Percentiles rank a stretch among this genome's conserved stretches.
These are phyloP conservation scores for Sebastiscus albofasciatus DNA, from an alignment of 2,797 vertebrate species.

Conservation along the genomic window DNA sequence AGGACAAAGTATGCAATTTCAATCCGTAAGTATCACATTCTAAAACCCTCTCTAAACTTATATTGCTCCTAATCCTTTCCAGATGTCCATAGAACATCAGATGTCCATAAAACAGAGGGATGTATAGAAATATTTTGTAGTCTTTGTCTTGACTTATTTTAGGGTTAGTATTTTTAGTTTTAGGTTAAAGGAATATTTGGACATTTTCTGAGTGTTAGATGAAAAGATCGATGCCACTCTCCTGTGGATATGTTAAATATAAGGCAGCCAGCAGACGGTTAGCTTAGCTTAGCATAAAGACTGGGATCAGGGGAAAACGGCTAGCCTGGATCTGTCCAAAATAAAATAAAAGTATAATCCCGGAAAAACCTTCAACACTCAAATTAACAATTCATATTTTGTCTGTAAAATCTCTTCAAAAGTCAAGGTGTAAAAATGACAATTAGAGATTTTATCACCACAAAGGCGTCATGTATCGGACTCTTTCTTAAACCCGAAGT, in stretches of 20 bases:
- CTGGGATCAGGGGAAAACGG: neutral
- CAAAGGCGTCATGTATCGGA: too few species aligned
- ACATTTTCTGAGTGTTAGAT: neutral
- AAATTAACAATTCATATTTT: too few species aligned
- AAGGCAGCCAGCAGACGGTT: neutral
- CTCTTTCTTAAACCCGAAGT: too few species aligned
- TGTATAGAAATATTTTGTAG: neutral
- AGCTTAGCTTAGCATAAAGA: neutral
- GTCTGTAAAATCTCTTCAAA: too few species aligned
- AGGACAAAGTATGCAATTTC: neutral
- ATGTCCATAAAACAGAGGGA: neutral
- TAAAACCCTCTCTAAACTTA: neutral
- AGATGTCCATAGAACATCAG: neutral
- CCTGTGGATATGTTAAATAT: neutral
- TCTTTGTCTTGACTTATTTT: neutral
- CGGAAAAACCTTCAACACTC: too few species aligned
- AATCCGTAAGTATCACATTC: neutral
- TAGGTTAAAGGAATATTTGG: neutral
- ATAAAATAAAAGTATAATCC: neutral
- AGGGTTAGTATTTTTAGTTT: neutral
- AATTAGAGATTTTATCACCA: too few species aligned
- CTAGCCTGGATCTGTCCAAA: neutral
- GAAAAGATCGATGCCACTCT: neutral
- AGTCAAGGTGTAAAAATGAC: too few species aligned
- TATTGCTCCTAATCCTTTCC: neutral